These are phyloP conservation scores for Silurus glanis DNA, from an alignment of 2,113 vertebrate genomes.

Conservation along the genomic window DNA sequence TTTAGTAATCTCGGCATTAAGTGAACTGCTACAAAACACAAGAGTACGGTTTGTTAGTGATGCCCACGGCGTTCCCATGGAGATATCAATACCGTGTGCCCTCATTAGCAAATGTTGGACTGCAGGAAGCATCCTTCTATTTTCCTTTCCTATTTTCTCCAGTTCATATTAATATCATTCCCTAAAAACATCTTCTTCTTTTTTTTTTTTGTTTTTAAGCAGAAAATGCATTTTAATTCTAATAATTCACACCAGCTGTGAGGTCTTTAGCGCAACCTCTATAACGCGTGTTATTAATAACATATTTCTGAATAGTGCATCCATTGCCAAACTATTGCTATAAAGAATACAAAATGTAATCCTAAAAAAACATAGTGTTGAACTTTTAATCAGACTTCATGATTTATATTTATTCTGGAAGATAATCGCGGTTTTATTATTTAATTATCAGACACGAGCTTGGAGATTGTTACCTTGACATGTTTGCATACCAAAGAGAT, in stretches of 20 bases:
- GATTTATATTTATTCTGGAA: not conserved
- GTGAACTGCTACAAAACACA: slow-evolving; percentile 57
- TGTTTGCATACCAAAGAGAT: not conserved
- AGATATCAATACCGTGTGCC: slow-evolving; percentile 62
- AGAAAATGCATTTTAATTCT: slow-evolving; percentile 10
- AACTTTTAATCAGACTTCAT: not conserved
- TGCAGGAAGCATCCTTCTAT: slow-evolving; percentile 52
- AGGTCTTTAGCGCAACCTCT: not conserved
- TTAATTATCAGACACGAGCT: not conserved
- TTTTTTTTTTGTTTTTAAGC: not conserved
- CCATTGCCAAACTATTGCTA: not conserved
- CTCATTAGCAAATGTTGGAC: slow-evolving; percentile 64
- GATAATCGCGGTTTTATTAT: too few species aligned
- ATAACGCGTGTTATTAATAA: slow-evolving; percentile 1
- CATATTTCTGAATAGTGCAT: not conserved
- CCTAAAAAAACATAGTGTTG: not conserved
- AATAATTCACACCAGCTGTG: not conserved
- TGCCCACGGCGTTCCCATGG: slow-evolving; percentile 68
- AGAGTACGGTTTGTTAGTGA: slow-evolving; percentile 56
- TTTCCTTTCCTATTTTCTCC: slow-evolving; percentile 15
- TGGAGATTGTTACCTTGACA: not conserved
- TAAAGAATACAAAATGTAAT: not conserved
- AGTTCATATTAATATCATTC: slow-evolving; percentile 9
- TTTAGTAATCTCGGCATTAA: slow-evolving; percentile 47
- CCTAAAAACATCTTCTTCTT: not conserved